These are phyloP conservation scores for Oxyura jamaicensis DNA, from an alignment of 2,113 vertebrate genomes.

Conservation along the genomic window DNA sequence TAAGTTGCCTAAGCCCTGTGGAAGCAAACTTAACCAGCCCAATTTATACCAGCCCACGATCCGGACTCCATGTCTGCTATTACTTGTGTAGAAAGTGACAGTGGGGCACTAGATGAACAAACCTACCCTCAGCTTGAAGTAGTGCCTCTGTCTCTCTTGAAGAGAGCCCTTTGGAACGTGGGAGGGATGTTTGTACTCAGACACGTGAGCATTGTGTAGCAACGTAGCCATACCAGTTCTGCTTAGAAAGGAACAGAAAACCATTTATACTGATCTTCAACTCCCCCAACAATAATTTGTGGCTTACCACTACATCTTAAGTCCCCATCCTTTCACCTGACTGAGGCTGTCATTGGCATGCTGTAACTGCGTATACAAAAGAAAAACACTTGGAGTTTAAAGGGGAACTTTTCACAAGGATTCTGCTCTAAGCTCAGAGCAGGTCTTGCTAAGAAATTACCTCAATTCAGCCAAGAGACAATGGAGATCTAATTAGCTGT, in stretches of 20 bases:
- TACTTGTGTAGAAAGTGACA: not conserved
- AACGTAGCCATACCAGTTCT: constrained; percentile 30
- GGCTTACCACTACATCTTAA: not conserved
- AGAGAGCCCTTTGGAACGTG: not conserved
- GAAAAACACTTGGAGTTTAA: not conserved
- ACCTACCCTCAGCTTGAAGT: not conserved
- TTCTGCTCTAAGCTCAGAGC: not conserved
- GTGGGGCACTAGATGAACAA: not conserved
- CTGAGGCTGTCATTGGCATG: not conserved
- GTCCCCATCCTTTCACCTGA: not conserved
- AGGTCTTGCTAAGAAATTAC: not conserved
- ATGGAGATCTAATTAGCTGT: not conserved
- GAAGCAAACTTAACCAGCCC: not conserved
- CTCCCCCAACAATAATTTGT: not conserved
- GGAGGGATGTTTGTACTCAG: not conserved
- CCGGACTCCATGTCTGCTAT: not conserved
- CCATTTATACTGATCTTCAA: not conserved
- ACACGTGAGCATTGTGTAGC: not conserved
- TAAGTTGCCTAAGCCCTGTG: not conserved
- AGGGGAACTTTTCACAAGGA: not conserved
- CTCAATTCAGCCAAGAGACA: not conserved
- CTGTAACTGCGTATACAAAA: not conserved
- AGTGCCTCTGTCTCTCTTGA: not conserved
- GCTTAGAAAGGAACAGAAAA: not conserved
- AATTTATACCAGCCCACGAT: not conserved